Percentiles rank a stretch among this genome's conserved stretches.
Conservation (phyloP, 2,113 vertebrate genomes). For the Apaloderma vittatum region DNA sequence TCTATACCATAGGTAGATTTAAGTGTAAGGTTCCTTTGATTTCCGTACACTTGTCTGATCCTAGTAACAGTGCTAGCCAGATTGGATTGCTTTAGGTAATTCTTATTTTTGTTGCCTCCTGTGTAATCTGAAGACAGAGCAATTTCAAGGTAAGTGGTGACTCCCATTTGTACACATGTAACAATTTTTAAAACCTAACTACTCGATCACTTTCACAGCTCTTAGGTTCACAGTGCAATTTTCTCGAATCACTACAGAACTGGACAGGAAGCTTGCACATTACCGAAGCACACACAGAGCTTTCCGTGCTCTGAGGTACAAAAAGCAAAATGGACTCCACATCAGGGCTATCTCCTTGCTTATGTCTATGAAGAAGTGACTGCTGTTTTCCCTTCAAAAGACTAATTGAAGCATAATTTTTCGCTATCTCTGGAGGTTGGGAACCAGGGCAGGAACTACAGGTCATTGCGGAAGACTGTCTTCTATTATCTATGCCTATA, state of each 20-base stretch:
- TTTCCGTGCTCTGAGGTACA: not conserved
- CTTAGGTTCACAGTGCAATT: not conserved
- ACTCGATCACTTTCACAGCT: not conserved
- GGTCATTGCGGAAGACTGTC: not conserved
- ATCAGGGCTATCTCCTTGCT: not conserved
- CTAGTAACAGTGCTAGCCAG: not conserved
- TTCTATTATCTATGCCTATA: not conserved
- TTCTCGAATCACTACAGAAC: not conserved
- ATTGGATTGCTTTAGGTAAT: not conserved
- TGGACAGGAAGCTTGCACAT: not conserved
- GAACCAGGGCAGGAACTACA: not conserved
- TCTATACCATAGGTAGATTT: not conserved
- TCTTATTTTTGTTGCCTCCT: not conserved
- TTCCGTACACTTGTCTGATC: not conserved
- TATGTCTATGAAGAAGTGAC: not conserved
- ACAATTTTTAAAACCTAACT: not conserved
- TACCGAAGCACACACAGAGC: not conserved
- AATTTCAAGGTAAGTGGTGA: not conserved
- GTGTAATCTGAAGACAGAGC: not conserved
- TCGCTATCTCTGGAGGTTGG: not conserved
- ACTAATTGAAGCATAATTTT: not conserved
- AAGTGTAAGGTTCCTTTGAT: not conserved
- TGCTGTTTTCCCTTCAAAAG: slow-evolving; percentile 27
- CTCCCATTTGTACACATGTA: not conserved
- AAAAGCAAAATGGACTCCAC: slow-evolving; percentile 5